Evolutionary conservation across 2,797 vertebrate species (phyloP), one percentile per base, ranked within the genome.

Genomic region (Dendrocincla tyrannina): DNA sequence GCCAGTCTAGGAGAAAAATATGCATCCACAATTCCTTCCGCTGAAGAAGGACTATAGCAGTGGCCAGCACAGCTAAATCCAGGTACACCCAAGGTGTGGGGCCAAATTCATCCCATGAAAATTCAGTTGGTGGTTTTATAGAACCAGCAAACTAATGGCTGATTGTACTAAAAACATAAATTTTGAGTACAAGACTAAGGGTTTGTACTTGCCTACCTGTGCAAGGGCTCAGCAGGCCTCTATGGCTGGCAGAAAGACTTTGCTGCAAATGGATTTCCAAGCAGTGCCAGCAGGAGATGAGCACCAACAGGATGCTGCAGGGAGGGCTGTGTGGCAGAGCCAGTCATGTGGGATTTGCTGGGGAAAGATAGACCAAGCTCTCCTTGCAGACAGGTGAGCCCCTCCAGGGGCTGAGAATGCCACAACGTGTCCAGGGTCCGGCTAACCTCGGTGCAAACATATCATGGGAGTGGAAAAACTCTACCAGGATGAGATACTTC

Each of bases 341-440:
- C 50, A 69, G 19, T 37, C 2, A 0, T 12, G 47, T 0, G 1
- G 49, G 37, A 11, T 88, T 77, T 74, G 17, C 30, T 5, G 3
- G 30, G 41, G 17, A 47, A 73, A 53, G 23, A 20, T 3, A 56
- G 35, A 49, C 14, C 3, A 7, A 33, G 5, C 7, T 63, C 24
- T 67, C 52, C 63, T 59, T 66, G 46, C 55, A 77, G 75, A 66
- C 30, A 60, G 17, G 5, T 19, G 49, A 90, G 19, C 20, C 8
- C 4, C 28, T 80, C 35, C 46, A 30, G n/a, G 18, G 32, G 11
- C 25, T 78, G 23, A 66, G 28, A 68, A 46, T 25, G 17, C 22
- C 25, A 75, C 47, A 59, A 4, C 17, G 86, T 85, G 63, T 33
- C 63, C 63, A 68, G 25, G 2, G 7, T 50, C 83, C 35, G 17